Percentiles rank a stretch among this genome's conserved stretches.
Conservation (phyloP, 2,888 invertebrate genomes). For the Pecten maximus region DNA sequence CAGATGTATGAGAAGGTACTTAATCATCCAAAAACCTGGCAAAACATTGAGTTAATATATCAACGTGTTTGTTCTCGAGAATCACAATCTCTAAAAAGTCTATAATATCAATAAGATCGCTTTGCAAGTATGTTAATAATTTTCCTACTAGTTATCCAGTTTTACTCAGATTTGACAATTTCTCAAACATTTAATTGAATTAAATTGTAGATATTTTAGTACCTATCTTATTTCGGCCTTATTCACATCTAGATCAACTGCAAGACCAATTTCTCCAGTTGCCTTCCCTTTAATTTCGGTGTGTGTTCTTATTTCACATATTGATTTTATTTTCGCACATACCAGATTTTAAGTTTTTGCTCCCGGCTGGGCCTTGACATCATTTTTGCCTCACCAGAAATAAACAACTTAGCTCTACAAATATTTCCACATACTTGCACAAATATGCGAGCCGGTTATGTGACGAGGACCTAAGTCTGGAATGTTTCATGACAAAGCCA, state of each 20-base stretch:
- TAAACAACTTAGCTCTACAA: background rate
- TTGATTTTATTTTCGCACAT: background rate
- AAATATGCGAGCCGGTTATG: background rate
- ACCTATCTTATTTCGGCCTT: too few relatives aligned
- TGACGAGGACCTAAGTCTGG: background rate
- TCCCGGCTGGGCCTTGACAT: background rate
- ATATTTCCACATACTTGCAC: background rate
- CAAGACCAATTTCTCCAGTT: background rate
- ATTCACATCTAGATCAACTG: too few relatives aligned
- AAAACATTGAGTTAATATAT: background rate
- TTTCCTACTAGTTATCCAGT: too few relatives aligned
- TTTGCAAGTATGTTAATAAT: too few relatives aligned
- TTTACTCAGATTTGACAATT: too few relatives aligned
- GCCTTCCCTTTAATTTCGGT: background rate
- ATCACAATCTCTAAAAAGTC: too few relatives aligned
- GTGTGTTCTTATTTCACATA: background rate
- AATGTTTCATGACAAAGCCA: conserved; percentile 17
- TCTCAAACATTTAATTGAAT: too few relatives aligned
- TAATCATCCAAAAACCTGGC: background rate
- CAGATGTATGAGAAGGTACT: background rate
- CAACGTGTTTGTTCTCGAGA: too few relatives aligned
- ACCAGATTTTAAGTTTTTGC: background rate
- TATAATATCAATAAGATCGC: too few relatives aligned
- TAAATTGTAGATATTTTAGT: too few relatives aligned
- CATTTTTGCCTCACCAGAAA: background rate